Evolutionary conservation across 2,113 vertebrate species (phyloP), one percentile per base, ranked within the genome.

Genomic region (Lucifuga dentata): DNA sequence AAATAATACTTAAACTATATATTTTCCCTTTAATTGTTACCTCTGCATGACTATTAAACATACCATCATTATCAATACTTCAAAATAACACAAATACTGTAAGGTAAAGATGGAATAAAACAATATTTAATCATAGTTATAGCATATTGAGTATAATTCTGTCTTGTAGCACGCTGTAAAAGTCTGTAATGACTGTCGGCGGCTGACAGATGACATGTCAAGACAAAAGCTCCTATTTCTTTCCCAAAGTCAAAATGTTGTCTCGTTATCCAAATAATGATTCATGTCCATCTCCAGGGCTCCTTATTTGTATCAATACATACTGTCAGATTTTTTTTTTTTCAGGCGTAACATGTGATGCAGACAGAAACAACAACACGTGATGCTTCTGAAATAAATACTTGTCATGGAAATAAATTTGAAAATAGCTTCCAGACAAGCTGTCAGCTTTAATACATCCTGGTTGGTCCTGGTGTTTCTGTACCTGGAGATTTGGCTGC

Each of bases 361-460:
- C 20, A 43, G 29, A 63, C 56, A 66, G 76, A 60, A 17, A 67
- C 68, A 52, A 49, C 67, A 46, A 48, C 84, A 73, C 79, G 77
- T 89, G 86, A 88, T 83, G 81, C 59, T 75, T 91, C 76, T 88
- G 88, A 87, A 88, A 88, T 88, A 83, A 86, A 88, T 64, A 62
- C 64, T 73, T 87, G 85, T 85, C 88, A 87, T 80, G 68, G 76
- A 88, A 88, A 88, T 68, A 65, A 61, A 88, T 87, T 76, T 86
- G 75, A 88, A 91, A 90, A 87, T 86, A 82, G 84, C 86, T 86
- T 44, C 58, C 68, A 69, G 83, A 89, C 76, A 83, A 79, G 53
- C 77, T 91, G 89, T 89, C 90, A 77, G 79, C 61, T 83, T 64
- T 62, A 58, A 90, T 91, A 48, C 79, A 40, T 80, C 72, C 73